Base-by-base conservation (phyloP, 2,888 invertebrate genomes). In the Camptogramma bilineatum region DNA sequence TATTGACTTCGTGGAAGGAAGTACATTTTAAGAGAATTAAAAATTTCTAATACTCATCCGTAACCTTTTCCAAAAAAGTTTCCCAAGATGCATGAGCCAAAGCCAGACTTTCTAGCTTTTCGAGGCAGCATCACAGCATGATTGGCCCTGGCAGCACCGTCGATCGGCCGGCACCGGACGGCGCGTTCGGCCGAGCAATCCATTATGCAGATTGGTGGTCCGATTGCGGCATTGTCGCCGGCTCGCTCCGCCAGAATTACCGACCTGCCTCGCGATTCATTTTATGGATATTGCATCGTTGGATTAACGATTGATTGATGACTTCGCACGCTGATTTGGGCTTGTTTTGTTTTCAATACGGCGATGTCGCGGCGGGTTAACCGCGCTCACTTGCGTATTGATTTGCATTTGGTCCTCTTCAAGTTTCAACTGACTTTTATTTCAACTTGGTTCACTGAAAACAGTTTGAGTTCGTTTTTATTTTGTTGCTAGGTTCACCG, bases 191-290 rank as follows among this genome's bases (percentile, higher is more conserved):
- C 84, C 87, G 90, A 90, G 87, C 92, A 91, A 92, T 92, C 92
- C 90, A 91, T 91, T 92, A 92, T 92, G 92, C 88, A 92, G 92
- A 92, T 92, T 91, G 91, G 82, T 83, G 82, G 83, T 78, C 88
- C 90, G 91, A 91, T 91, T 91, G 92, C 90, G 87, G 91, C 90
- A 91, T 91, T 91, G 91, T 91, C 90, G 90, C 80, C 79, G 80
- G 82, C 83, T 84, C 84, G 84, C 79, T 80, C 80, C 79, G 82
- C 81, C 83, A 79, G 85, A 86, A 88, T 88, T 88, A 86, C 86
- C 71, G 75, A 74, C 74, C 74, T 68, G 71, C 69, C 72, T 75
- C 79, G 76, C 76, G 78, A 80, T 80, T 77, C 81, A 81, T 84
- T 83, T 83, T 84, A 83, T 84, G 82, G 87, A 90, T 88, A 88